Evolutionary conservation across 1,140 invertebrate genomes (phyloP), one percentile per base, ranked within the genome.

Genomic region (Micrasema longulum): DNA sequence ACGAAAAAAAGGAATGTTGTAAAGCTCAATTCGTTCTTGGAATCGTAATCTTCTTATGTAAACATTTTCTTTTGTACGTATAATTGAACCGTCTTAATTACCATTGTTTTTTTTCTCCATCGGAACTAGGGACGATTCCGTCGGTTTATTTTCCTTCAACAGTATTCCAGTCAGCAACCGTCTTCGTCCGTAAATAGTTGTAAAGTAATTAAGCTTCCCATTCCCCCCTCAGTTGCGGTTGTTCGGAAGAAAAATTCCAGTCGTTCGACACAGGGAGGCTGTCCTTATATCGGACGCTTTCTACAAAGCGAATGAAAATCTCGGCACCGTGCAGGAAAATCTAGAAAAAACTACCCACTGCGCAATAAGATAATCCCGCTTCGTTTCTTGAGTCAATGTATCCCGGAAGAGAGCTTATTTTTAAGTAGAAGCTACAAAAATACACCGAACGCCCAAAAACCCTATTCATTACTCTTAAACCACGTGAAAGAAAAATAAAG

Each of bases 151-250:
- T 60, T 60, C 1, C 36, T 14, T 16, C 16, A 43, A 38, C 55
- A 36, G 22, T 60, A 60, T 60, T 60, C 36, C 36, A 60, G 55
- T 60, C 55, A 38, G 35, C 55, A 14, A 23, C 16, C 35, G 55
- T 60, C 55, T 38, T 22, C 55, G 35, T 60, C 22, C 55, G 55
- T 38, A 60, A 60, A 60, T 60, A 60, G 55, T 60, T 60, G 55
- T 60, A 60, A 60, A 60, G 55, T 60, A 60, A 60, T 60, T 60
- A 60, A 60, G 22, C 36, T 43, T 18, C 55, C 35, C 55, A 20
- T 22, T 20, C 11, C 10, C 14, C 55, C n/a, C 35, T 18, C 55
- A 14, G 20, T 22, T 60, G 55, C 20, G 55, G 55, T 60, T 38
- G 55, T 20, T 22, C 35, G n/a, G 16, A 10, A 16, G 35, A 52